Percentiles rank a stretch among this genome's conserved stretches.
These are phyloP conservation scores for Characodon lateralis DNA, from an alignment of 2,797 vertebrate genomes.

Conservation along the genomic window DNA sequence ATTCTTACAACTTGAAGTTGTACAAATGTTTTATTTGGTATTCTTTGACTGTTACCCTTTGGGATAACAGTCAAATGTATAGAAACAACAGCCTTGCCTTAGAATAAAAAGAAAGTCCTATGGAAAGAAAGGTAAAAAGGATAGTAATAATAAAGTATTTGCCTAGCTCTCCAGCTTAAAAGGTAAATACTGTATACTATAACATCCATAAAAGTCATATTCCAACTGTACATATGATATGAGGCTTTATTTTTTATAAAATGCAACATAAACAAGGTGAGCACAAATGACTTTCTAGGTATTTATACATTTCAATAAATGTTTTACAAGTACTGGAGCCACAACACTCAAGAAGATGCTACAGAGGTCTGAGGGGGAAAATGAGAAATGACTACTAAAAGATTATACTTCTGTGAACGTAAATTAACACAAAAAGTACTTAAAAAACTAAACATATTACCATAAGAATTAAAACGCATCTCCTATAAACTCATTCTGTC, in stretches of 20 bases:
- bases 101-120: neutral
- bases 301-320: neutral
- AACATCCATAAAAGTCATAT: neutral
- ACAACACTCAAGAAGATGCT: neutral
- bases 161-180: neutral
- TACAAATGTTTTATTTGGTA: slow-evolving; percentile 1
- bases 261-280: neutral
- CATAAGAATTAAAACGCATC: neutral
- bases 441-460: neutral
- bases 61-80: slow-evolving; percentile 3
- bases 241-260: neutral
- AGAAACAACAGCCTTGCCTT: slow-evolving; percentile 14
- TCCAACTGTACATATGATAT: neutral
- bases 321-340: too few species aligned
- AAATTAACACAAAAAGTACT: neutral
- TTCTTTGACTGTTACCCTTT: slow-evolving; percentile 9
- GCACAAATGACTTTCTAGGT: neutral
- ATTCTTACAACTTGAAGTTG: neutral
- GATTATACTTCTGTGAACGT: neutral
- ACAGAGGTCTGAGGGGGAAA: neutral
- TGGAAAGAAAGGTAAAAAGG: neutral
- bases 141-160: neutral
- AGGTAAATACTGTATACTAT: neutral
- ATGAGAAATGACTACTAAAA: neutral
- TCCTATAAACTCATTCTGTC: neutral